Evolutionary conservation across 2,797 vertebrate genomes (phyloP), one percentile per base, ranked within the genome.

Genomic region (Tinamus major): DNA sequence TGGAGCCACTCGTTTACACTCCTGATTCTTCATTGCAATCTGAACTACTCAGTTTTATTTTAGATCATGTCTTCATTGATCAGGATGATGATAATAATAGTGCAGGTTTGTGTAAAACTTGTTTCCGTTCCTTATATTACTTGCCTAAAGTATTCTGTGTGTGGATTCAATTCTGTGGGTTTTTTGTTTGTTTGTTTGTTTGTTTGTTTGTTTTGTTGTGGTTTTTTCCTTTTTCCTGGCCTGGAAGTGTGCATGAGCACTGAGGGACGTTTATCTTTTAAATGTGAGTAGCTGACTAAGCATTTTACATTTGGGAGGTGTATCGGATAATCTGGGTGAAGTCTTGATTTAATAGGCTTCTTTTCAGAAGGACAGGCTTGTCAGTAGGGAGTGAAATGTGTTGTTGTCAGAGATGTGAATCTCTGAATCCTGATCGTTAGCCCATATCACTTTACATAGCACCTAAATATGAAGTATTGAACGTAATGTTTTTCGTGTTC

Each of bases 51-150:
- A 98, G 98, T 97, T 99, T 99, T 96, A 99, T 99, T 98, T 97
- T 99, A 90, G 99, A 99, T 98, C 99, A 99, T 70, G 99, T 99
- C 90, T 99, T 99, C 98, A 99, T 99, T 94, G 99, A 99, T 97
- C 99, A 99, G 97, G 99, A 99, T 92, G 99, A 99, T 86, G 99
- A 99, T 95, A 98, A 97, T 95, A 99, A 98, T 96, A 99, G 99
- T 97, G 98, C 99, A 97, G 99, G 99, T 92, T 95, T 84, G 91
- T 89, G 49, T 78, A 94, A 80, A 95, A 85, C 48, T 51, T 78
- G 0, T 77, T 68, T 81, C 53, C 23, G 70, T 39, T 23, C 62
- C 33, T 70, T 35, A 1, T 39, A 3, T 67, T 72, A 27, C 49
- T 87, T 83, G 5, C 37, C 44, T 63, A 42, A 24, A 2, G 2